phyloP scores from a whole-genome alignment of 2,797 vertebrate genomes.

The Psittacula derbiana region DNA sequence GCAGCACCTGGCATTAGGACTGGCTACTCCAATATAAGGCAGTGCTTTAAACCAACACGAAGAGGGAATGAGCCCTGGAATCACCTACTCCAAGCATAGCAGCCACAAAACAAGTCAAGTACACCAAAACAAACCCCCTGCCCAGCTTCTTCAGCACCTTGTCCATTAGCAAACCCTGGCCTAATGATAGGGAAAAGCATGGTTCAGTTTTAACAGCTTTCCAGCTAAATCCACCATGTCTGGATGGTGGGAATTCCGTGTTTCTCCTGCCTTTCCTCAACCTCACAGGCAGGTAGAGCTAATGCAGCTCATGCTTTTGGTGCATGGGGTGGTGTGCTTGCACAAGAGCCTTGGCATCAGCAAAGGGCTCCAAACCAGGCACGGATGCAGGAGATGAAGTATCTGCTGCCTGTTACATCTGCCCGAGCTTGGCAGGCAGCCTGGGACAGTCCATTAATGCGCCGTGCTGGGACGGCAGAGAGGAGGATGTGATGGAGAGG shows the following conservation, averaged over 20 bases:
- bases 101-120: background rate
- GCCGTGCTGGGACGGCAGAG: background rate
- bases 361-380: background rate
- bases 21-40: background rate
- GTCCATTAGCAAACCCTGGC: background rate
- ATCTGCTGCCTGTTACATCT: slow-evolving; percentile 49
- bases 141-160: background rate
- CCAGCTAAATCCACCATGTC: background rate
- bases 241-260: background rate
- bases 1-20: background rate
- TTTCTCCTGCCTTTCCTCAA: background rate
- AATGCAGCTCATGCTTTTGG: rapidly evolving
- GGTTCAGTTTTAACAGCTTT: background rate
- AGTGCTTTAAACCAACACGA: background rate
- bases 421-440: slow-evolving; percentile 37
- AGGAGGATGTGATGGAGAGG: slow-evolving; percentile 65
- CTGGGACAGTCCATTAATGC: slow-evolving; percentile 35
- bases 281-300: background rate
- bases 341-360: background rate
- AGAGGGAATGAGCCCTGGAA: background rate
- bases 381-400: background rate
- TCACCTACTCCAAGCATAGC: background rate
- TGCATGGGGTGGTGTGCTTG: rapidly evolving
- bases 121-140: background rate
- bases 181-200: too few species aligned